These are phyloP conservation scores for Homalodisca vitripennis DNA, from an alignment of 1,140 invertebrate species.

Conservation along the genomic window DNA sequence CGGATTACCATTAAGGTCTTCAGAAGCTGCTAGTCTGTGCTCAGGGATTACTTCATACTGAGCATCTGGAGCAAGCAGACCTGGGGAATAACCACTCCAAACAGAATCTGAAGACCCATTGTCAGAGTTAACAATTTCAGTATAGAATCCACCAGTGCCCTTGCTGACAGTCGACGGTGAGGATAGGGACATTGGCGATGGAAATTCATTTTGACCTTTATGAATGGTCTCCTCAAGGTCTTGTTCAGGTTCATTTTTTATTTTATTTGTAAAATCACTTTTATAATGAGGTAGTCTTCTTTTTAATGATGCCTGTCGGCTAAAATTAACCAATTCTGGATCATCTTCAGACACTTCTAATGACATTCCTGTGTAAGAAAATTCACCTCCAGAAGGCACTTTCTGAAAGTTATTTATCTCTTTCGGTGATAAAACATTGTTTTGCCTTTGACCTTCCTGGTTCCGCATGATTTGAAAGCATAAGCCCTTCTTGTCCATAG, in stretches of 20 bases:
- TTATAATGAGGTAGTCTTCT: not conserved
- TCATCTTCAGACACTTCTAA: conserved; percentile 38
- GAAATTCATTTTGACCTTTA: conserved; percentile 31
- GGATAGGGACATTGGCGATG: conserved; percentile 37
- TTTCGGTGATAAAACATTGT: conserved; percentile 1
- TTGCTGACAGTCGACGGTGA: conserved; percentile 32
- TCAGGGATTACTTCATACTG: conserved; percentile 59
- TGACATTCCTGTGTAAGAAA: conserved; percentile 35
- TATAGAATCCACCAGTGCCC: conserved; percentile 30
- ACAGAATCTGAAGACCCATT: conserved; percentile 34
- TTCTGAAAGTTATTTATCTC: conserved; percentile 32
- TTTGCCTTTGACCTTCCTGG: not conserved
- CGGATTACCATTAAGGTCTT: conserved; percentile 24
- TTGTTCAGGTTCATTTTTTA: not conserved
- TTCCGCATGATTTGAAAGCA: not conserved
- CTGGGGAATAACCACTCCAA: conserved; percentile 35
- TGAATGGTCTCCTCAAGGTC: conserved; percentile 28
- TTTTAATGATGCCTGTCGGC: conserved; percentile 17
- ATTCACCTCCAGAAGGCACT: conserved; percentile 36
- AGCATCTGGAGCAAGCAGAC: conserved; percentile 58
- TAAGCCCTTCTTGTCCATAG: not conserved
- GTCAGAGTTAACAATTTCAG: conserved; percentile 34
- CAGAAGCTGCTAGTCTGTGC: conserved; percentile 9
- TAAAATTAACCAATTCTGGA: conserved; percentile 37
- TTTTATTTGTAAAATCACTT: not conserved